These are phyloP conservation scores for Prunella fulvescens DNA, from an alignment of 2,113 vertebrate genomes.

Conservation along the genomic window DNA sequence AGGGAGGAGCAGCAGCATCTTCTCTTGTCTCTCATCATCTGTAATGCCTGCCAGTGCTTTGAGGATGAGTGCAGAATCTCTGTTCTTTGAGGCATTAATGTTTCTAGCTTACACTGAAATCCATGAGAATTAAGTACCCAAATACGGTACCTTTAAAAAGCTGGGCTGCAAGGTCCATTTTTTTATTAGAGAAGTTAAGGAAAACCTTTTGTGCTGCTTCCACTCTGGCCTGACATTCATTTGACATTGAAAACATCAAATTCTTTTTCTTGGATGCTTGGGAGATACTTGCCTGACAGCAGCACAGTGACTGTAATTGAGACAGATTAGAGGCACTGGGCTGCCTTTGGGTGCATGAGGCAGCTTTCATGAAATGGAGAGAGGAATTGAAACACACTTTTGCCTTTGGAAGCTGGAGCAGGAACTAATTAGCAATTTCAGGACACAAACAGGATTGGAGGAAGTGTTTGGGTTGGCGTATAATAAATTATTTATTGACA, in stretches of 20 bases:
- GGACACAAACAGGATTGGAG: slow-evolving; percentile 43
- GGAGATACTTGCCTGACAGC: slow-evolving; percentile 28
- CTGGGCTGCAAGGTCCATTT: neutral
- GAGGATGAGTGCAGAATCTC: neutral
- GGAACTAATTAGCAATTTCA: slow-evolving; percentile 62
- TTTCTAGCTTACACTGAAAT: neutral
- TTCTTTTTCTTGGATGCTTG: slow-evolving; percentile 2
- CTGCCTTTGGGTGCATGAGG: slow-evolving; percentile 27
- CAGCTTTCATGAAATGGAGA: slow-evolving; percentile 2
- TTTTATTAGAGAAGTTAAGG: neutral
- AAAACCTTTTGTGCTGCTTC: neutral
- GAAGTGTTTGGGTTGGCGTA: neutral
- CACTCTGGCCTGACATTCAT: neutral
- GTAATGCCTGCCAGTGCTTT: neutral
- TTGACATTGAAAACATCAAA: slow-evolving; percentile 26
- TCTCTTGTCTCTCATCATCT: neutral
- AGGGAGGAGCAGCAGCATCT: neutral
- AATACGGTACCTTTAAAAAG: neutral
- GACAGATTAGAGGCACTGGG: slow-evolving; percentile 47
- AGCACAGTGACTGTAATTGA: slow-evolving; percentile 5
- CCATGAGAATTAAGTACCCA: neutral
- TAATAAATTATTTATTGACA: slow-evolving; percentile 32
- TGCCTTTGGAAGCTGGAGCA: slow-evolving; percentile 33
- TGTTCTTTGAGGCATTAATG: neutral
- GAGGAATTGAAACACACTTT: slow-evolving; percentile 47